These are phyloP conservation scores for Trogon surrucura DNA, from an alignment of 2,113 vertebrate species.

Conservation along the genomic window DNA sequence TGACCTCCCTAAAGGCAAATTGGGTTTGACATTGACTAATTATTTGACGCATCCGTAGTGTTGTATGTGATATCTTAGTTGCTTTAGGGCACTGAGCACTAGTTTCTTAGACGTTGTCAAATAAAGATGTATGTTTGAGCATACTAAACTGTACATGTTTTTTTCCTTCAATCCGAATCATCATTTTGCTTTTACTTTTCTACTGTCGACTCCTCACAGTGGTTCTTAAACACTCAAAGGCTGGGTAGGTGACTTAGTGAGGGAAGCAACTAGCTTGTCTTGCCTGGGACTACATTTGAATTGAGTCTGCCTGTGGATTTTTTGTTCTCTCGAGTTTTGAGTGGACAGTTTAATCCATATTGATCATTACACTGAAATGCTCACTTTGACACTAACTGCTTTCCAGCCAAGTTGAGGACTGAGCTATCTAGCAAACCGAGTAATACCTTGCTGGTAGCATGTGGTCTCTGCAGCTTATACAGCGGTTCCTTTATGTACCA, in stretches of 20 bases:
- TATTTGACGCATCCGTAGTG: constrained; percentile 73
- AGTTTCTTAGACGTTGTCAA: constrained; percentile 68
- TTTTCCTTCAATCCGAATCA: constrained; percentile 68
- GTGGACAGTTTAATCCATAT: constrained; percentile 69
- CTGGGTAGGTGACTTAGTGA: constrained; percentile 71
- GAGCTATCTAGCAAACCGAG: constrained; percentile 70
- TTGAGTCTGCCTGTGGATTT: constrained; percentile 75
- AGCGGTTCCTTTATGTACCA: constrained; percentile 68
- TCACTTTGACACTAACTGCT: constrained; percentile 69
- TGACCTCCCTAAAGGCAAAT: constrained; percentile 77
- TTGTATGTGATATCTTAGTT: constrained; percentile 76
- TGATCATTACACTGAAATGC: constrained; percentile 67
- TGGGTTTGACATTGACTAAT: constrained; percentile 77
- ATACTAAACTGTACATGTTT: constrained; percentile 72
- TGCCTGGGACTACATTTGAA: constrained; percentile 77
- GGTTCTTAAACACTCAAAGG: constrained; percentile 72
- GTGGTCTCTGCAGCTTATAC: constrained; percentile 72
- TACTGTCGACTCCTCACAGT: constrained; percentile 76
- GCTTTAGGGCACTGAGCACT: constrained; percentile 70
- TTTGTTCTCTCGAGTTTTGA: constrained; percentile 74
- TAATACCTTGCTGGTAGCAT: constrained; percentile 76
- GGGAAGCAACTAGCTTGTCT: constrained; percentile 70
- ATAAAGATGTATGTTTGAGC: constrained; percentile 74
- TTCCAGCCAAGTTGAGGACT: constrained; percentile 66
- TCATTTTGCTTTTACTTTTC: constrained; percentile 80